A percentile compares a stretch with the other conserved stretches of the same genome.
These are phyloP conservation scores for Paratrypauchen microcephalus DNA, from an alignment of 2,797 vertebrate genomes.

Conservation along the genomic window DNA sequence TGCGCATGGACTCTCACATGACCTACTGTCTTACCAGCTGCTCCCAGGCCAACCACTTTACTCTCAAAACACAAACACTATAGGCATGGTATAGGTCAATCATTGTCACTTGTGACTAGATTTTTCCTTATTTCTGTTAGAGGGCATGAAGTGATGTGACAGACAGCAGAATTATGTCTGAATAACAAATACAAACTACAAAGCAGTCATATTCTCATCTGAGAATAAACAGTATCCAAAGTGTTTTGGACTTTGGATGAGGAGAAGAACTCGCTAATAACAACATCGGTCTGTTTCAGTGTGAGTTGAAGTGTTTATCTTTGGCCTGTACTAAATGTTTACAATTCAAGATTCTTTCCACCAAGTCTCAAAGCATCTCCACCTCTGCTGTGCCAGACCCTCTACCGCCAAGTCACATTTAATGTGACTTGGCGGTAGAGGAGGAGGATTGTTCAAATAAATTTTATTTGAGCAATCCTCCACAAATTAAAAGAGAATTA, in stretches of 20 bases:
- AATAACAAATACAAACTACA: background rate
- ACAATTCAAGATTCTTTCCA: conserved; percentile 51
- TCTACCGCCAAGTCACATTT: background rate
- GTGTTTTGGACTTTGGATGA: conserved; percentile 8
- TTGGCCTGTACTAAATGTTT: conserved; percentile 46
- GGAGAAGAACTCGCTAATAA: conserved; percentile 19
- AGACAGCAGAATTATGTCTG: background rate
- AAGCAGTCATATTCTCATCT: background rate
- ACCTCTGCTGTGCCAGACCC: conserved; percentile 14
- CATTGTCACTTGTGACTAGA: too few species aligned
- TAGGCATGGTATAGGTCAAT: too few species aligned
- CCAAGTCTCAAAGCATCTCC: conserved; percentile 12
- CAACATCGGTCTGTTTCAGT: conserved; percentile 32
- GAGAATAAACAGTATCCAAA: background rate
- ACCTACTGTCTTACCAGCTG: too few species aligned
- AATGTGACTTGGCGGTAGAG: too few species aligned
- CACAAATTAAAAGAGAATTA: conserved; percentile 8
- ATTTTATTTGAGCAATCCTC: background rate
- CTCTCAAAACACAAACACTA: too few species aligned
- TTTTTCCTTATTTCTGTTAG: too few species aligned
- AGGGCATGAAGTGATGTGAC: background rate
- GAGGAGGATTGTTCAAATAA: too few species aligned
- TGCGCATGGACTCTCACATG: too few species aligned
- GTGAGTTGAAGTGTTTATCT: conserved; percentile 58
- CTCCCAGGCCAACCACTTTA: too few species aligned